Evolutionary conservation across 2,888 invertebrate species (phyloP), one percentile per base, ranked within the genome.

Genomic region (Drosophila prostipennis): DNA sequence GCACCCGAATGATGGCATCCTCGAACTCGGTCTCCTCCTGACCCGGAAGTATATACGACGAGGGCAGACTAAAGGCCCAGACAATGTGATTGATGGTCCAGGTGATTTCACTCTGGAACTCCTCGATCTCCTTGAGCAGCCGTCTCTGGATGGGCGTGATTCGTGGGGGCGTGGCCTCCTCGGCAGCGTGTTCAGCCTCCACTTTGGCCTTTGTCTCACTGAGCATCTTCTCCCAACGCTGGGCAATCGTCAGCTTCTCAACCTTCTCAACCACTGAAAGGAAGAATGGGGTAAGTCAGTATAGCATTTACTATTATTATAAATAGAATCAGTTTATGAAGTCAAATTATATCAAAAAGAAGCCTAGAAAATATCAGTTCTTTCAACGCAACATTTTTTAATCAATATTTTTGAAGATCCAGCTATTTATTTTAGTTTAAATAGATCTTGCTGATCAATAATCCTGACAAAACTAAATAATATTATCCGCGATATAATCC

Each of bases 161-260:
- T 51, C 85, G 82, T 5, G 85, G 82, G 2, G 77, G 76, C 4
- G 83, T 75, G 52, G 78, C 81, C 70, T 91, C 89, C 58, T 87
- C 85, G 45, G 89, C 80, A 32, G 74, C 74, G 51, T 84, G 85
- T 26, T 81, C 79, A 0, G 77, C 86, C 91, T 93, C 93, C 88
- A 91, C 91, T 89, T 90, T 93, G 91, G 56, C 93, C 92, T 83
- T 93, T 90, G 90, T 93, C 91, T 80, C 93, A 90, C 83, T 92
- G 82, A 72, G 92, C 91, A 89, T 93, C 89, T 85, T 93, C 90
- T 19, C 94, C 94, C 93, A 95, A 91, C 87, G 94, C 91, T 64
- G 94, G 91, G 81, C 93, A 93, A 91, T 94, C 93, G 11, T 93
- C 89, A 91, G 92, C 91, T 70, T 93, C 32, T 78, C 89, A 3